These are phyloP conservation scores for Lysandra coridon DNA, from an alignment of 2,888 invertebrate species.

Conservation along the genomic window DNA sequence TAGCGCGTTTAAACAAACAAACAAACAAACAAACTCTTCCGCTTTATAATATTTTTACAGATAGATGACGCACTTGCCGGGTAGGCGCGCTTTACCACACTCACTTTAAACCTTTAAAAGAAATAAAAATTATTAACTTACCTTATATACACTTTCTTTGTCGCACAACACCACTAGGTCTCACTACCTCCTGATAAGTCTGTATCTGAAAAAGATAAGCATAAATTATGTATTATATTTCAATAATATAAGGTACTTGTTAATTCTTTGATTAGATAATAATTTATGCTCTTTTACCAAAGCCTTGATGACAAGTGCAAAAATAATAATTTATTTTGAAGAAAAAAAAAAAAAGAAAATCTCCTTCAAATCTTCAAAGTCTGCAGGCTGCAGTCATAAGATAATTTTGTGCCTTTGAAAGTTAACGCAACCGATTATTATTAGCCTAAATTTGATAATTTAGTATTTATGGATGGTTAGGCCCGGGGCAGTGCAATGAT, in stretches of 20 bases:
- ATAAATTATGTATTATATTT: background rate
- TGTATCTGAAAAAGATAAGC: background rate
- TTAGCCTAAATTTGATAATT: slow-evolving; percentile 67
- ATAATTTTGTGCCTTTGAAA: slow-evolving; percentile 42
- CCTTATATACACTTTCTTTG: background rate
- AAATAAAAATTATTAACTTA: background rate
- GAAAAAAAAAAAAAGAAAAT: background rate
- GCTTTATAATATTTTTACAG: no score
- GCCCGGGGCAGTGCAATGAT: slow-evolving; percentile 68
- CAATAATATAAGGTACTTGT: no score
- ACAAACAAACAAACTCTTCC: no score
- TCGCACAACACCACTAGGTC: no score
- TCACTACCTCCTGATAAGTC: no score
- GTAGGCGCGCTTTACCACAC: no score
- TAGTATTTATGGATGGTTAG: slow-evolving; percentile 69
- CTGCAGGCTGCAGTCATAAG: slow-evolving; percentile 26
- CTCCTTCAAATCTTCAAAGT: background rate
- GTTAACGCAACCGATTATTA: slow-evolving; percentile 62
- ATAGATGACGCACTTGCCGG: no score
- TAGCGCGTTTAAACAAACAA: no score
- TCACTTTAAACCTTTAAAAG: background rate
- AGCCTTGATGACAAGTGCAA: background rate
- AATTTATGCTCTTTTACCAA: no score
- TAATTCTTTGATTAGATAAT: no score
- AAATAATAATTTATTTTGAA: background rate